Conservation (phyloP, 2,888 invertebrate genomes). For the Oscheius onirici region DNA sequence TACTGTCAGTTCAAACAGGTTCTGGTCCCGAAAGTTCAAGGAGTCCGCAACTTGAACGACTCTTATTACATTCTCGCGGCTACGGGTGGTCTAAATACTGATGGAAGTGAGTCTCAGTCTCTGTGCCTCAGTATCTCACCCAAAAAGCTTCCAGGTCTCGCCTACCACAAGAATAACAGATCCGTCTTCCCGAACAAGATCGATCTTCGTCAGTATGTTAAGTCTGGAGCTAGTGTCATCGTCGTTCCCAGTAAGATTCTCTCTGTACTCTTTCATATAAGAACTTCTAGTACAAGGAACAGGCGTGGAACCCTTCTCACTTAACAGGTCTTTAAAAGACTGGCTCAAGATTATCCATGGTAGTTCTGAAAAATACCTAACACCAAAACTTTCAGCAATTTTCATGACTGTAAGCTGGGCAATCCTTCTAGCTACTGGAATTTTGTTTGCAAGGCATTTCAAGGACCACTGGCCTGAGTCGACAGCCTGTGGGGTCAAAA, state of each 20-base stretch:
- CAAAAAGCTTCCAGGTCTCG: constrained; percentile 11
- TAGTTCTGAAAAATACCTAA: not conserved
- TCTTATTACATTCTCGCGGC: constrained; percentile 6
- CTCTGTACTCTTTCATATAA: not conserved
- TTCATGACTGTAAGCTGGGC: constrained; percentile 46
- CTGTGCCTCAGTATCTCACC: not conserved
- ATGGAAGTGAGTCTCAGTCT: constrained; percentile 5
- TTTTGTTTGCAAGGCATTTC: constrained; percentile 51
- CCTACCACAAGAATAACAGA: constrained; percentile 31
- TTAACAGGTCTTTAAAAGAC: constrained; percentile 1
- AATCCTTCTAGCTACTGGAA: constrained; percentile 49
- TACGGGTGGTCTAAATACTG: not conserved
- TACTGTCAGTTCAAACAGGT: constrained; percentile 17
- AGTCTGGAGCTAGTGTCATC: not conserved
- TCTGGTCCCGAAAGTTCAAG: not conserved
- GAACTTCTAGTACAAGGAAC: constrained; percentile 10
- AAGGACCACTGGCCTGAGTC: constrained; percentile 49
- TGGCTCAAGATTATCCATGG: constrained; percentile 24
- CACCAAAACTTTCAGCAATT: constrained; percentile 32
- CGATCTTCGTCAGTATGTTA: constrained; percentile 26
- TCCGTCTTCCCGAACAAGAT: constrained; percentile 27
- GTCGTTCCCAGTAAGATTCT: constrained; percentile 4
- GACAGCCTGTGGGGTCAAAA: constrained; percentile 38
- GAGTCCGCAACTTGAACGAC: constrained; percentile 10
- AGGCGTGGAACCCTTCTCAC: constrained; percentile 7